Percentiles rank a stretch among this genome's conserved stretches.
These are phyloP conservation scores for Microtus montanus DNA, from an alignment of 2,113 vertebrate species.

Conservation along the genomic window DNA sequence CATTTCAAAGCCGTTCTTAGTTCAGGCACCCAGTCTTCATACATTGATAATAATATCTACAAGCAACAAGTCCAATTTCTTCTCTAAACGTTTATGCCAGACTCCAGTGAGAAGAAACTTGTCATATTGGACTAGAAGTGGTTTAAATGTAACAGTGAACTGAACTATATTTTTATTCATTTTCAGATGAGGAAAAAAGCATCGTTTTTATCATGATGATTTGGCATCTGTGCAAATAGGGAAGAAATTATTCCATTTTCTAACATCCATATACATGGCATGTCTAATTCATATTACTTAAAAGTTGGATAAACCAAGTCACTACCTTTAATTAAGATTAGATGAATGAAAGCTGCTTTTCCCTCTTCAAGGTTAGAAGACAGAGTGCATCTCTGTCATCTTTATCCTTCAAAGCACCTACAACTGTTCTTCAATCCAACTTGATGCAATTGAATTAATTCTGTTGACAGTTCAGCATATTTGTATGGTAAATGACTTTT, in stretches of 20 bases:
- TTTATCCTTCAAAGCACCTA: not conserved
- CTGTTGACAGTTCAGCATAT: not conserved
- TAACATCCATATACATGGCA: not conserved
- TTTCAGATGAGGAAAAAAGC: constrained; percentile 45
- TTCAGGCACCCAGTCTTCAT: constrained; percentile 59
- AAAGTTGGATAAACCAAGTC: constrained; percentile 50
- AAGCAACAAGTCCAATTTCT: constrained; percentile 37
- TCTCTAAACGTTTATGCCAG: constrained; percentile 54
- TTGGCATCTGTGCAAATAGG: not conserved
- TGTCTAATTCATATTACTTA: constrained; percentile 51
- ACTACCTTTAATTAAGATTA: constrained; percentile 37
- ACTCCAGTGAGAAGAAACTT: constrained; percentile 64
- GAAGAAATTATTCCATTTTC: constrained; percentile 28
- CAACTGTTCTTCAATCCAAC: not conserved
- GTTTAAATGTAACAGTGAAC: constrained; percentile 66
- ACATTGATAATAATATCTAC: constrained; percentile 66
- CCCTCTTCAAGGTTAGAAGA: constrained; percentile 6
- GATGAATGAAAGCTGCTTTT: constrained; percentile 1
- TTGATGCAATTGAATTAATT: constrained; percentile 14
- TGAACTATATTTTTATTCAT: constrained; percentile 45
- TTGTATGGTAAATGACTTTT: not conserved
- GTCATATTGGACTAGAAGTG: constrained; percentile 59
- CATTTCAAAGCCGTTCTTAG: constrained; percentile 70
- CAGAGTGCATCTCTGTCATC: constrained; percentile 13
- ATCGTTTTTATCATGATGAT: constrained; percentile 48